Percentiles rank a stretch among this genome's conserved stretches.
phyloP scores from a whole-genome alignment of 2,888 invertebrate species.

The Cephus nigrinus region DNA sequence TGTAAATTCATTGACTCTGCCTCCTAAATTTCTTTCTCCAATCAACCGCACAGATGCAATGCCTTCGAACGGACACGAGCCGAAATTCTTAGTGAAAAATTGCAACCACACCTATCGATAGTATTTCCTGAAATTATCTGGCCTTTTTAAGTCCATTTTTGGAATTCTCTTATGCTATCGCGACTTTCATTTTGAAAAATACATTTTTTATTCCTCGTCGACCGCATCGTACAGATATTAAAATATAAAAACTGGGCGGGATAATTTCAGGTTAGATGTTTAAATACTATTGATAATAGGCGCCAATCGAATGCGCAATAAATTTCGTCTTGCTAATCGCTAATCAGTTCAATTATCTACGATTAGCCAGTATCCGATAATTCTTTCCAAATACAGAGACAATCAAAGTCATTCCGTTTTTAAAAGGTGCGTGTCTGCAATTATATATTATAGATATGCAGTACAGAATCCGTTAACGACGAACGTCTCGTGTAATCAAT shows the following conservation, averaged over 20 bases:
- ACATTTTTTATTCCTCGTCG: background rate
- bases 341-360: background rate
- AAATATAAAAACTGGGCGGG: background rate
- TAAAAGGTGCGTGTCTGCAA: background rate
- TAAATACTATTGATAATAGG: background rate
- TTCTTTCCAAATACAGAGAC: slow-evolving; percentile 23
- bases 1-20: background rate
- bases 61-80: background rate
- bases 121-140: background rate
- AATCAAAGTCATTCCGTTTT: slow-evolving; percentile 23
- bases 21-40: slow-evolving; percentile 22
- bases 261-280: background rate
- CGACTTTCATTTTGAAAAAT: background rate
- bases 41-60: slow-evolving; percentile 19
- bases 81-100: background rate
- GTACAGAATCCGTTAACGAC: background rate
- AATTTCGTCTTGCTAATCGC: background rate
- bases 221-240: background rate
- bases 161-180: background rate
- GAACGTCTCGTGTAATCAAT: background rate
- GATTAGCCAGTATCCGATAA: slow-evolving; percentile 9
- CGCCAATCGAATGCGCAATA: background rate
- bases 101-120: background rate
- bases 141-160: background rate
- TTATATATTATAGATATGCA: background rate